These are phyloP conservation scores for Epirrhoe alternata DNA, from an alignment of 2,888 invertebrate species.

Conservation along the genomic window DNA sequence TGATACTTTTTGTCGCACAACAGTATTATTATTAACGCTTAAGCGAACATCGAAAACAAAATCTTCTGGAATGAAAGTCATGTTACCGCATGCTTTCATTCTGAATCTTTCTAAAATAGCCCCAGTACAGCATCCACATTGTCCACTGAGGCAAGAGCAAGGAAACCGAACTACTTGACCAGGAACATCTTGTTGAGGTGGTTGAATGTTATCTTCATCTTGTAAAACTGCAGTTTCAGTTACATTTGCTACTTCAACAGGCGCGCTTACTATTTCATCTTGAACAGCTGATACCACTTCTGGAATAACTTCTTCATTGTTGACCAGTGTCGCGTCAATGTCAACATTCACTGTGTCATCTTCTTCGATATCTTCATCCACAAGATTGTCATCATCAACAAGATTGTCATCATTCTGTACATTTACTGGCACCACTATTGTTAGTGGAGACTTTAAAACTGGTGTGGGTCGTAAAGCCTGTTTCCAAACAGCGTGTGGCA, in stretches of 20 bases:
- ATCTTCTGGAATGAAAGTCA: constrained; percentile 92
- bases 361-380: constrained; percentile 52
- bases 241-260: constrained; percentile 45
- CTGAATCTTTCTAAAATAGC: constrained; percentile 86
- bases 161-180: constrained; percentile 84
- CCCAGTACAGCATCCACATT: constrained; percentile 89
- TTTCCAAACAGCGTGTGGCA: constrained; percentile 67
- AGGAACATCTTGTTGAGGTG: constrained; percentile 57
- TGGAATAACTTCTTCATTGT: constrained; percentile 44
- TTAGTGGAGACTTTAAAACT: constrained; percentile 72
- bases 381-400: constrained; percentile 53
- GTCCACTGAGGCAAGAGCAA: constrained; percentile 86
- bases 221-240: constrained; percentile 56
- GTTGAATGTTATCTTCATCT: constrained; percentile 51
- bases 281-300: constrained; percentile 43
- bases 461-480: constrained; percentile 71
- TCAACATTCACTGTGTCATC: constrained; percentile 48
- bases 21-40: constrained; percentile 89
- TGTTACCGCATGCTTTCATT: constrained; percentile 91
- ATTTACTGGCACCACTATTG: constrained; percentile 73
- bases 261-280: constrained; percentile 43
- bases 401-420: constrained; percentile 63
- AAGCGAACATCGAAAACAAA: constrained; percentile 91
- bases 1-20: constrained; percentile 89
- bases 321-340: constrained; percentile 42